Conservation (phyloP, 2,797 vertebrate species). For the Amniataba percoides region DNA sequence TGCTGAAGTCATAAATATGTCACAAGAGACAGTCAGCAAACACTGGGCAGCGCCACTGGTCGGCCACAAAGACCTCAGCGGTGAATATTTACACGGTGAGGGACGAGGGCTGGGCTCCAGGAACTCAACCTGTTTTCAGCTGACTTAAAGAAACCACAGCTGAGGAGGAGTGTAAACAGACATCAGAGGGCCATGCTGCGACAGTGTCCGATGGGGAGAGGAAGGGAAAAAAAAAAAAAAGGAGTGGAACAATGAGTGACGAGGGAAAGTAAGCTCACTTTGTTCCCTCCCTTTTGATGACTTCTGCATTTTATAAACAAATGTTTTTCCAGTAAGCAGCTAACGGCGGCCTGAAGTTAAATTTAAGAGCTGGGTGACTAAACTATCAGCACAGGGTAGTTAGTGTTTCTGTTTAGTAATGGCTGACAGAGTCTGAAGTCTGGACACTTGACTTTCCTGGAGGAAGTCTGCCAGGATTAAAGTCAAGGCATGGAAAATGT, state of each 20-base stretch:
- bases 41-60: slow-evolving; percentile 27
- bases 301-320: slow-evolving; percentile 34
- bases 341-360: too few species aligned
- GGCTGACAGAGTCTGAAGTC: slow-evolving; percentile 34
- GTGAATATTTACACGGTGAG: slow-evolving; percentile 50
- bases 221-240: neutral
- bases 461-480: slow-evolving; percentile 50
- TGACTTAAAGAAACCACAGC: slow-evolving; percentile 41
- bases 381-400: neutral
- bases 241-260: neutral
- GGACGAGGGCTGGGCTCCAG: slow-evolving; percentile 41
- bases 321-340: neutral
- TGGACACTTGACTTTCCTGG: slow-evolving; percentile 34
- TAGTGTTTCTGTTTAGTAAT: slow-evolving; percentile 8
- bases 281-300: slow-evolving; percentile 26
- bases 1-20: slow-evolving; percentile 38
- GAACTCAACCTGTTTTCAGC: slow-evolving; percentile 47
- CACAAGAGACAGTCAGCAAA: slow-evolving; percentile 48
- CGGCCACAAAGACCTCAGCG: slow-evolving; percentile 8
- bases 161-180: slow-evolving; percentile 36
- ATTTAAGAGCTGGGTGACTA: too few species aligned
- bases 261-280: neutral
- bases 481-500: slow-evolving; percentile 50
- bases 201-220: neutral
- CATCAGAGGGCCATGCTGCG: neutral